phyloP scores from a whole-genome alignment of 2,797 vertebrate genomes.

The Semaprochilodus insignis region DNA sequence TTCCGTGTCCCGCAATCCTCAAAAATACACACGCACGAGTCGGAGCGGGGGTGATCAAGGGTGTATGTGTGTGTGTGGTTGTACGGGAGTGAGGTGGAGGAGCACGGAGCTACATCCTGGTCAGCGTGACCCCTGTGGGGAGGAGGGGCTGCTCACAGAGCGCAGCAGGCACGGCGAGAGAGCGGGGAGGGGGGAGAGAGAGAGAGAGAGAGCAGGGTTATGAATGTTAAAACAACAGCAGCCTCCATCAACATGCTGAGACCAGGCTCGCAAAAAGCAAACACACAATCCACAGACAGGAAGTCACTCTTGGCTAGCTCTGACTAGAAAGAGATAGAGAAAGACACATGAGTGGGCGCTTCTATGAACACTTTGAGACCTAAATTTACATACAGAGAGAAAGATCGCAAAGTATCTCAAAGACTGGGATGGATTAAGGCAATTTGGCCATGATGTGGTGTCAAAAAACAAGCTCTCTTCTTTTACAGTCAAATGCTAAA shows the following conservation, averaged over 20 bases:
- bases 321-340: slow-evolving; percentile 61
- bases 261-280: slow-evolving; percentile 79
- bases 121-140: slow-evolving; percentile 24
- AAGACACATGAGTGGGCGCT: not conserved
- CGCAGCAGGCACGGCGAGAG: slow-evolving; percentile 33
- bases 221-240: slow-evolving; percentile 78
- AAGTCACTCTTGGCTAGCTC: slow-evolving; percentile 74
- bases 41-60: slow-evolving; percentile 28
- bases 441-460: too few species aligned
- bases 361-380: not conserved
- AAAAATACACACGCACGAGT: slow-evolving; percentile 26
- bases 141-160: slow-evolving; percentile 20
- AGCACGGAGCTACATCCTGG: slow-evolving; percentile 58
- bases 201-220: slow-evolving; percentile 30
- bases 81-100: slow-evolving; percentile 51
- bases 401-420: not conserved
- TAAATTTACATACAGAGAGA: too few species aligned
- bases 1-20: slow-evolving; percentile 9
- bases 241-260: slow-evolving; percentile 73
- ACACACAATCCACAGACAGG: slow-evolving; percentile 79
- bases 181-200: slow-evolving; percentile 60
- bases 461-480: too few species aligned
- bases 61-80: slow-evolving; percentile 33
- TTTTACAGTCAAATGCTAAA: too few species aligned
- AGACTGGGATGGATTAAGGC: too few species aligned